Base-by-base conservation (phyloP, 2,888 invertebrate genomes). In the Clanis bilineata region DNA sequence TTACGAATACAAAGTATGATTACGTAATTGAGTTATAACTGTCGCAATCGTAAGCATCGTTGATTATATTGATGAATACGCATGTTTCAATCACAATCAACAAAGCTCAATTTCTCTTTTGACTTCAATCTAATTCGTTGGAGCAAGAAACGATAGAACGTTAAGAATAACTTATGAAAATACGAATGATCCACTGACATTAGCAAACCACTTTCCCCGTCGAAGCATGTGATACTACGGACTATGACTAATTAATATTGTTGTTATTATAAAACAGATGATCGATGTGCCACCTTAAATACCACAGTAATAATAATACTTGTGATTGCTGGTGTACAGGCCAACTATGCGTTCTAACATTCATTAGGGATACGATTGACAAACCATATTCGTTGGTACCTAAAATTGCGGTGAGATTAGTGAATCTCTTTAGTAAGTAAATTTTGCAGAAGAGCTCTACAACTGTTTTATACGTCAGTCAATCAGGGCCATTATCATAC, bases 1-100 rank as follows among this genome's bases (percentile, higher is more conserved):
- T 25, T 32, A 18, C 18, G 51, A 28, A 28, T 28, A 15, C 28
- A 15, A 18, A 32, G 59, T 58, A 55, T 62, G 62, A 64, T 70
- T 58, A 51, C 38, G 15, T 63, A 67, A 64, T 71, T 68, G 9
- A 51, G n/a, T 51, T 51, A 51, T 28, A 32, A 10, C 32, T 32
- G 28, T 9, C 28, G 28, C 32, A 32, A 51, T 7, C 51, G 12
- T 32, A 18, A 51, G 18, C 18, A 12, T 28, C 2, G 23, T 25
- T 45, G 5, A 25, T 3, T 18, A 2, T 18, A 10, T 51, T 32
- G 3, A 18, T 15, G 28, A 32, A 51, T 28, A 51, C 9, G 32
- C 10, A 15, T 51, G 18, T 32, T 32, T 18, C 9, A 10, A 1
- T 15, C 28, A 28, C 10, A 18, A 32, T 15, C 12, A 32, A 32